Evolutionary conservation across 2,797 vertebrate species (phyloP).

Genomic region (Spizella passerina): DNA sequence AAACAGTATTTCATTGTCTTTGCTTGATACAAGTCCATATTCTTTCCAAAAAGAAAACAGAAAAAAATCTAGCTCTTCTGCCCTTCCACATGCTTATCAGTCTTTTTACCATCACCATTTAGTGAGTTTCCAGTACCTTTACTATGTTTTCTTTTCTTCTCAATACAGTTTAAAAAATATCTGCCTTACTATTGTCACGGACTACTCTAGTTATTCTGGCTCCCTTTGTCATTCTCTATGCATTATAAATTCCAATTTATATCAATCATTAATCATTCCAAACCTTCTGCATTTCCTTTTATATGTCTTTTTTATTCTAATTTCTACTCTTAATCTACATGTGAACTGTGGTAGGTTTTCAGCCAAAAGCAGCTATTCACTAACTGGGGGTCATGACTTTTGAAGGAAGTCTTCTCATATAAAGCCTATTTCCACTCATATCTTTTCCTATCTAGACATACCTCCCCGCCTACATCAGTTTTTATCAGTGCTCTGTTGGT

Average conservation of each 20-base stretch:
- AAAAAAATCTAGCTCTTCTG: background rate
- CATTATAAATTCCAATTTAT: background rate
- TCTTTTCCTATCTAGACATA: background rate
- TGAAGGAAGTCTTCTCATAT: background rate
- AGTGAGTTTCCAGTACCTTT: background rate
- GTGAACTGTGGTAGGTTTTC: background rate
- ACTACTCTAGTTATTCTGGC: background rate
- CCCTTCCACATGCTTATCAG: background rate
- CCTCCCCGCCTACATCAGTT: background rate
- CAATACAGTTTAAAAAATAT: background rate
- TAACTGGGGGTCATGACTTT: background rate
- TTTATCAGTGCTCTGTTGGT: background rate
- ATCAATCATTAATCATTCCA: background rate
- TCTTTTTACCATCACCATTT: background rate
- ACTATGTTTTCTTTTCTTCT: background rate
- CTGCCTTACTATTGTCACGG: background rate
- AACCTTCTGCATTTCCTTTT: background rate
- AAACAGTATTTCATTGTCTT: background rate
- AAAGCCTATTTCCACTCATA: background rate
- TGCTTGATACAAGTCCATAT: background rate
- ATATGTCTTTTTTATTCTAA: background rate
- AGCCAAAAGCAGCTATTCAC: background rate
- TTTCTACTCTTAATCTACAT: background rate
- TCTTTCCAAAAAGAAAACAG: background rate
- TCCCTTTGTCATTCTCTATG: conserved; percentile 1